Base-by-base conservation (phyloP, 2,888 invertebrate species). In the Fragum sueziense region DNA sequence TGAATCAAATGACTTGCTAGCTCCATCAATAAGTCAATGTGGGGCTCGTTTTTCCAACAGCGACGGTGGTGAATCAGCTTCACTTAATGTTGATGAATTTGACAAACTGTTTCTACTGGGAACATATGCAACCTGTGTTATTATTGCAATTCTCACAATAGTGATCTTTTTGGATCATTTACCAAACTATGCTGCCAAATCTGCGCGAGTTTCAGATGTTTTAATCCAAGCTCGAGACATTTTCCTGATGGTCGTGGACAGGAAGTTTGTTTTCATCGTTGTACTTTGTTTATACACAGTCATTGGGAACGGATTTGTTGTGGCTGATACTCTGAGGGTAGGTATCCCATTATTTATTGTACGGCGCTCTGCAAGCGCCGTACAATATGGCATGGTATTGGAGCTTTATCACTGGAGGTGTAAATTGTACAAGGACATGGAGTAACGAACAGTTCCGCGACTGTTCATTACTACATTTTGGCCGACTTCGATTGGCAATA, bases 241-340 rank as follows among this genome's bases (percentile, higher is more conserved):
- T 9, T 76, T 89, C 27, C 79, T 79, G 33, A 91, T 91, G 82
- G 85, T 89, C 70, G 31, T 76, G 22, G 85, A 91, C 74, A 62
- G 76, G 29, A 80, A 86, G 62, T 91, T 91, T 70, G 65, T 90
- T 27, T 83, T 91, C 52, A 80, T 91, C 25, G 69, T 89, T 17
- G 82, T 88, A 1, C 72, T 92, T 20, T 88, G 91, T 77, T 82
- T 91, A 76, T 92, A 91, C 83, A 88, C 88, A 14, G 84, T 86
- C 52, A 85, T 92, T 69, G 87, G 90, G 76, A 85, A 89, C 68
- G 88, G 89, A 62, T 92, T 92, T 82, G 87, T 91, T 51, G 87
- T 90, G 61, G 92, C 91, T 22, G 92, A 92, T 69, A 88, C 91
- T 57, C 87, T 89, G 57, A 91, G 90, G 91, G 92, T 92, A 86